A percentile compares a stretch with the other conserved stretches of the same genome.
These are phyloP conservation scores for Atopsyche davidsoni DNA, from an alignment of 1,140 invertebrate species.

Conservation along the genomic window DNA sequence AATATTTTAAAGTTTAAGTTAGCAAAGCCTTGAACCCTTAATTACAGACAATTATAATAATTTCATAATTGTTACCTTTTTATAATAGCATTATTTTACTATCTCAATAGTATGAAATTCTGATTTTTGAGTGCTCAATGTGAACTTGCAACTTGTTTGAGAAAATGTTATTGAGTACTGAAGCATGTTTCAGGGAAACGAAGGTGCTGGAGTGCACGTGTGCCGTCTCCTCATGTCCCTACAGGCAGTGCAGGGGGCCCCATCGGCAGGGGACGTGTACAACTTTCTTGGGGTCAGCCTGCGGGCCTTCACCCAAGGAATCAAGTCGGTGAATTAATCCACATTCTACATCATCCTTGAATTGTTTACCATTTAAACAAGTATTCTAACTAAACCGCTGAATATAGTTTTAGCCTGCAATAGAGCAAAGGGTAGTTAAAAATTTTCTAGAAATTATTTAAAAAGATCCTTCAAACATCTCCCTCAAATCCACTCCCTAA, in stretches of 20 bases:
- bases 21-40: neutral
- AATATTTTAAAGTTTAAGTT: constrained; percentile 30
- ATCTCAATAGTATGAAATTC: no score
- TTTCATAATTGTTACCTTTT: neutral
- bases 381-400: no score
- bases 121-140: neutral
- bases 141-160: neutral
- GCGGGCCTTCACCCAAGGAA: constrained; percentile 36
- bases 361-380: constrained; percentile 1
- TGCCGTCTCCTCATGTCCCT: constrained; percentile 40
- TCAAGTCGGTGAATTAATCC: constrained; percentile 29
- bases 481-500: no score
- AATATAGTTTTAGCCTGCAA: no score
- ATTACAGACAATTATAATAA: neutral
- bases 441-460: no score
- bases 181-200: constrained; percentile 38
- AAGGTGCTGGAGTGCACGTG: constrained; percentile 42
- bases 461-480: no score
- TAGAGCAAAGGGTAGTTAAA: no score
- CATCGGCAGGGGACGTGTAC: constrained; percentile 35
- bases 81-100: no score
- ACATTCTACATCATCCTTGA: neutral
- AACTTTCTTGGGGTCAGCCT: constrained; percentile 42
- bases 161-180: neutral
- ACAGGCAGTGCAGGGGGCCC: constrained; percentile 35